Evolutionary conservation across 2,113 vertebrate genomes (phyloP), one percentile per base, ranked within the genome.

Genomic region (Chloroceryle aenea): DNA sequence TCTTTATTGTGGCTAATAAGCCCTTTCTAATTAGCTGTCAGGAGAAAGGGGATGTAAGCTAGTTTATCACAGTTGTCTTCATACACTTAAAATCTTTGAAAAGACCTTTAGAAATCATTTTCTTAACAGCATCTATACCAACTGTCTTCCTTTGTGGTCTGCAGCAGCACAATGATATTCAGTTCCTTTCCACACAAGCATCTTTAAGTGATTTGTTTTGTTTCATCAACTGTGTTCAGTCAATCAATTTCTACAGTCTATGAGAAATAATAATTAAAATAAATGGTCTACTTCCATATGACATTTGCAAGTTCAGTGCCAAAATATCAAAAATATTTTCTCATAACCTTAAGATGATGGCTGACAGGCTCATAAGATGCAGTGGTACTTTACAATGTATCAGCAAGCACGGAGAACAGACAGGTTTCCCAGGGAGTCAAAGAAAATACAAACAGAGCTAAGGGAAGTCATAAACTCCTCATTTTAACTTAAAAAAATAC

Each of bases 41-140:
- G 32, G 27, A 69, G 45, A 69, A 78, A 15, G 18, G 12, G 48
- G 48, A 48, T 45, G 27, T 45, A 78, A 78, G 47, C 45, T 21
- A 38, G 11, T 4, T 45, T n/a, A 45, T 52, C 47, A 26, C 23
- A 27, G 23, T 45, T 68, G n/a, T 27, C 40, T 78, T 45, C 22
- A 29, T 3, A 29, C 8, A 14, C 18, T 38, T 53, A 69, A 90
- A 34, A 42, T 69, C 47, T 55, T 45, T 53, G 53, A 69, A 48
- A 59, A 55, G 15, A n/a, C 96, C 89, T 45, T 87, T 40, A 97
- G 74, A 82, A 87, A 97, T 64, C 97, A 95, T 90, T 75, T 95
- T 45, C 97, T 95, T 52, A 98, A 97, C 17, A 98, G 93, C 47
- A 97, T 92, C 84, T 98, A 93, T 11, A 96, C 94, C n/a, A 95